phyloP scores from a whole-genome alignment of 1,140 invertebrate genomes.

The Drosophila lowei region DNA sequence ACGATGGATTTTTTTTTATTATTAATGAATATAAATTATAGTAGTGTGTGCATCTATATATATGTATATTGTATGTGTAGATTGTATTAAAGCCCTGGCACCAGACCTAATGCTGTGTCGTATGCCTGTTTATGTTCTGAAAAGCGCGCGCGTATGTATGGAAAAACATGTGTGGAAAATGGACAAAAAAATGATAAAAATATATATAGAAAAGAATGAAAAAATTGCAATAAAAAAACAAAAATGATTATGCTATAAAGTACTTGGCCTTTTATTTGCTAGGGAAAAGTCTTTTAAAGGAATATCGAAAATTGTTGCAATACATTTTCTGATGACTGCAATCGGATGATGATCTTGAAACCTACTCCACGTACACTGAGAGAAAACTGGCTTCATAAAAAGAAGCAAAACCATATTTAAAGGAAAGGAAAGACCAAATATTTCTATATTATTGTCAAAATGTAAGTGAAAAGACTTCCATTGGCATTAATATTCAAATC shows the following conservation, averaged over 20 bases:
- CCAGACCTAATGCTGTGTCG: slow-evolving; percentile 43
- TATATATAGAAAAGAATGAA: slow-evolving; percentile 39
- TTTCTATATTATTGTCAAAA: no score
- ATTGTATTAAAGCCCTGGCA: slow-evolving; percentile 43
- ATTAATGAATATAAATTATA: background rate
- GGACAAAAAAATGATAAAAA: slow-evolving; percentile 40
- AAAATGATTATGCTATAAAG: slow-evolving; percentile 73
- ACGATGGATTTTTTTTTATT: background rate
- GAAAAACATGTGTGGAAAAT: slow-evolving; percentile 61
- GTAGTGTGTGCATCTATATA: no score
- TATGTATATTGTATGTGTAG: slow-evolving; percentile 44
- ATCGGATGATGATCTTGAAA: no score
- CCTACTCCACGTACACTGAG: no score
- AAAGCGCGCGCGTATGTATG: slow-evolving; percentile 62
- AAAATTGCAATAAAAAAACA: slow-evolving; percentile 60
- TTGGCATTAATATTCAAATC: no score
- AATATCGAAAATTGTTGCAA: no score
- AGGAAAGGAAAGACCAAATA: no score
- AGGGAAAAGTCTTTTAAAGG: background rate
- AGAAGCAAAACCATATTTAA: no score
- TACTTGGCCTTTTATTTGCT: background rate
- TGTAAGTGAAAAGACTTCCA: no score
- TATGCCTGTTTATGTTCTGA: slow-evolving; percentile 68
- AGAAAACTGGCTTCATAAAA: no score
- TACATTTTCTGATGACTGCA: no score